phyloP scores from a whole-genome alignment of 2,797 vertebrate genomes.

The Hirundo rustica region DNA sequence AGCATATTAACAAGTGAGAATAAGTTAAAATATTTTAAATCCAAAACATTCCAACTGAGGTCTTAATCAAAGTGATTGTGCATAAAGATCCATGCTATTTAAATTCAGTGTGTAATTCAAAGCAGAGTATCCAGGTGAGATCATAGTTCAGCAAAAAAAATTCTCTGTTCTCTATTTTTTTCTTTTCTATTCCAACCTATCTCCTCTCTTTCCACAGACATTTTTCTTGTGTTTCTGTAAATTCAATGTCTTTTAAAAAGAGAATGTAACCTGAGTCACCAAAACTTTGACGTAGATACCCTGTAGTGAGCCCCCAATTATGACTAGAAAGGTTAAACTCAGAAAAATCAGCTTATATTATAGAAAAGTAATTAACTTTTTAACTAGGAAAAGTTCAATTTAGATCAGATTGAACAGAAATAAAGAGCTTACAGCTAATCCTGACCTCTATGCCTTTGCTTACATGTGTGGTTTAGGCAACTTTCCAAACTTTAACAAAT shows the following conservation, averaged over 20 bases:
- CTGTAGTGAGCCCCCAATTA: not conserved
- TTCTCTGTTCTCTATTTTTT: not conserved
- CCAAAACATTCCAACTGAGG: not conserved
- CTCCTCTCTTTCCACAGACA: not conserved
- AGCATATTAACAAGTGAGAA: not conserved
- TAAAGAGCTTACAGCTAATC: not conserved
- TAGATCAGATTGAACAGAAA: not conserved
- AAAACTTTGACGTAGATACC: not conserved
- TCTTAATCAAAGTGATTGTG: not conserved
- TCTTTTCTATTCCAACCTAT: not conserved
- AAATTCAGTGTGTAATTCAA: not conserved
- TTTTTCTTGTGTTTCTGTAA: not conserved
- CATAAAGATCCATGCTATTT: not conserved
- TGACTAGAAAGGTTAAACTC: not conserved
- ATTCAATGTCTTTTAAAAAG: not conserved
- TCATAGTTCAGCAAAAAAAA: not conserved
- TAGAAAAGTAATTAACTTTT: not conserved
- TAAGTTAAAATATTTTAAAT: not conserved
- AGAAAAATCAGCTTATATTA: not conserved
- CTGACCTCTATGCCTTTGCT: not conserved
- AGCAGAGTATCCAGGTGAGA: not conserved
- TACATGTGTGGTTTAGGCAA: not conserved
- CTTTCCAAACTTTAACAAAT: not conserved
- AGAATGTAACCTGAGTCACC: not conserved
- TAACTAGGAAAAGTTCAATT: not conserved